Evolutionary conservation across 2,888 invertebrate species (phyloP).

Genomic region (Acronicta leporina): DNA sequence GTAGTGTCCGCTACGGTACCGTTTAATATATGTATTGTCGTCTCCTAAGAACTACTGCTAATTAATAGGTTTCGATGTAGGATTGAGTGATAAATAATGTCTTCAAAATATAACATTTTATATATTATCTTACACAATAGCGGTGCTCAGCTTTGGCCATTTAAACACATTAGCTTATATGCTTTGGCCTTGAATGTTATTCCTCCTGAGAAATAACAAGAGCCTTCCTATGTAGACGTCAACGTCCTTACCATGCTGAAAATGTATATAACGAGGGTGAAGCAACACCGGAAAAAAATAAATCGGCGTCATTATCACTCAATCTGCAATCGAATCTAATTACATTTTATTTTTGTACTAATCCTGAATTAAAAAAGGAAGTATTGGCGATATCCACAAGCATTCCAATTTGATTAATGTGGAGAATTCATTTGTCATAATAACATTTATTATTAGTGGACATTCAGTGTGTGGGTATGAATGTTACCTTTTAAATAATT

Average conservation of each 20-base stretch:
- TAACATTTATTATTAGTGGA: constrained; percentile 25
- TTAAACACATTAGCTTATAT: no score
- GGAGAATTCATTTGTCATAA: constrained; percentile 39
- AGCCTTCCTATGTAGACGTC: no score
- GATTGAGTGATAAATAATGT: constrained; percentile 24
- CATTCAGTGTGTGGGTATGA: constrained; percentile 36
- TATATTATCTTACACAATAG: no score
- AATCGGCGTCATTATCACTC: constrained; percentile 21
- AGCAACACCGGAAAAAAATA: no score
- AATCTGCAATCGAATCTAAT: constrained; percentile 25
- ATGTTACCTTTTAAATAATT: not conserved
- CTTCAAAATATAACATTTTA: not conserved
- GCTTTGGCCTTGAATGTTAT: no score
- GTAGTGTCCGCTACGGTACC: no score
- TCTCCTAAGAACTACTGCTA: constrained; percentile 50
- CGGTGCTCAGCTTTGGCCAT: no score
- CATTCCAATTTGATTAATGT: constrained; percentile 59
- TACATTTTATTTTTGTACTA: constrained; percentile 67
- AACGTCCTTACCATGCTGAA: no score
- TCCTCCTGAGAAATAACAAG: no score
- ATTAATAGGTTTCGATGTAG: constrained; percentile 14
- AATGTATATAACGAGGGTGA: no score
- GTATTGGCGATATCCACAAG: constrained; percentile 54
- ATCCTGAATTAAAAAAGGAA: constrained; percentile 54
- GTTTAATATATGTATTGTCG: constrained; percentile 15